Base-by-base conservation (phyloP, 2,888 invertebrate genomes). In the Carterocephalus palaemon region DNA sequence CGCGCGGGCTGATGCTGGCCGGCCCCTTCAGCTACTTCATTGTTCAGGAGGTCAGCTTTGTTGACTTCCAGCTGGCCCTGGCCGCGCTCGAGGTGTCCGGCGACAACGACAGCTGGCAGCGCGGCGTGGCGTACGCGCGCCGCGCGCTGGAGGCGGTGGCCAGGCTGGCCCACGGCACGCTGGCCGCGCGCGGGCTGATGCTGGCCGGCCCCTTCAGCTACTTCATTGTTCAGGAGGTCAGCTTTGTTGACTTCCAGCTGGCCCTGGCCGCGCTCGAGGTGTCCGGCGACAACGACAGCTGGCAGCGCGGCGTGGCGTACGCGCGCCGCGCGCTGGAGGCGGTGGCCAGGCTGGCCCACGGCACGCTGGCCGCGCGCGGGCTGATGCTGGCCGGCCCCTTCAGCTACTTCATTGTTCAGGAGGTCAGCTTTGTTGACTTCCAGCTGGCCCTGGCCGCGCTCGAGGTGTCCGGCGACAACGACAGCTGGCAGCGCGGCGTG, bases 161-260 rank as follows among this genome's bases (percentile, higher is more conserved):
- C 28, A 51, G 64, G 93, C 93, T 93, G 61, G 94, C 95, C 86
- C 52, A 95, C 71, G 89, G 89, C 48, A 91, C 95, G 46, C 83
- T 97, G 16, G 93, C 95, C 59, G 92, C 93, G 69, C 91, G 92
- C 54, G 91, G 91, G 62, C 90, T 98, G n/a, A 90, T 92, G 46
- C 92, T 93, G 13, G 93, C 96, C 0, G 97, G 97, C 0, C 94
- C 96, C 0, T 97, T 97, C 75, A 90, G 95, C 29, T 97, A 97
- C 72, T 92, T 94, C 54, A 90, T 94, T 23, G 88, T 98, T 38
- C 92, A 92, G 54, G 96, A 96, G 85, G 95, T 95, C 59, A 28
- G 19, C n/a, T n/a, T n/a, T n/a, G n/a, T n/a, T n/a, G n/a, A n/a
- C n/a, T n/a, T n/a, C n/a, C n/a, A n/a, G n/a, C n/a, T n/a, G n/a